A percentile compares a stretch with the other conserved stretches of the same genome.
phyloP scores from a whole-genome alignment of 1,140 invertebrate species.

The Pseudomyrmex concolor region DNA sequence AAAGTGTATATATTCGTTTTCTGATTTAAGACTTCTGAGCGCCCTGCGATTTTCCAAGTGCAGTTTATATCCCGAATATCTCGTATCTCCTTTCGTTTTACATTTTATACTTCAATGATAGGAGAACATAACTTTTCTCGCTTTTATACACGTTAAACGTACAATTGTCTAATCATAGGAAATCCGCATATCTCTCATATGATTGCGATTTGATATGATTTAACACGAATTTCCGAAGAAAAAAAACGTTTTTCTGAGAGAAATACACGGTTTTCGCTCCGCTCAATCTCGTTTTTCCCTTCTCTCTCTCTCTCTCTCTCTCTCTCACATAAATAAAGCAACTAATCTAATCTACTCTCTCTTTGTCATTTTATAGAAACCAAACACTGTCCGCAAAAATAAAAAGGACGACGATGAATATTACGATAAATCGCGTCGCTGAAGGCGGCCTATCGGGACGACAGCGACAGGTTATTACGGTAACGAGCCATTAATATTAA shows the following conservation, averaged over 20 bases:
- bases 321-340: too few species aligned
- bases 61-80: conserved; percentile 8
- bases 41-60: not conserved
- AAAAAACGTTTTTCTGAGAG: too few species aligned
- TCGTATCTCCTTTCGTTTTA: not conserved
- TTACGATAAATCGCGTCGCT: conserved; percentile 37
- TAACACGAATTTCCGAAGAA: not conserved
- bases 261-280: too few species aligned
- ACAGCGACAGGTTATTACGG: conserved; percentile 26
- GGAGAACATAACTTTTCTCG: not conserved
- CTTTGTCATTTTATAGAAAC: not conserved
- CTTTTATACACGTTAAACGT: not conserved
- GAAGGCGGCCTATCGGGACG: conserved; percentile 10
- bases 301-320: not conserved
- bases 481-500: conserved; percentile 56
- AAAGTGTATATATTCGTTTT: not conserved
- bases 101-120: not conserved
- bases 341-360: too few species aligned
- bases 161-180: not conserved
- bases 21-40: not conserved
- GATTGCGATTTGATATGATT: not conserved
- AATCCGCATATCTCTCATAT: not conserved
- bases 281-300: not conserved
- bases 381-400: conserved; percentile 27
- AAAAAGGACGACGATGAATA: not conserved